These are phyloP conservation scores for Cryptoprocta ferox DNA, from an alignment of 2,797 vertebrate genomes.

Conservation along the genomic window DNA sequence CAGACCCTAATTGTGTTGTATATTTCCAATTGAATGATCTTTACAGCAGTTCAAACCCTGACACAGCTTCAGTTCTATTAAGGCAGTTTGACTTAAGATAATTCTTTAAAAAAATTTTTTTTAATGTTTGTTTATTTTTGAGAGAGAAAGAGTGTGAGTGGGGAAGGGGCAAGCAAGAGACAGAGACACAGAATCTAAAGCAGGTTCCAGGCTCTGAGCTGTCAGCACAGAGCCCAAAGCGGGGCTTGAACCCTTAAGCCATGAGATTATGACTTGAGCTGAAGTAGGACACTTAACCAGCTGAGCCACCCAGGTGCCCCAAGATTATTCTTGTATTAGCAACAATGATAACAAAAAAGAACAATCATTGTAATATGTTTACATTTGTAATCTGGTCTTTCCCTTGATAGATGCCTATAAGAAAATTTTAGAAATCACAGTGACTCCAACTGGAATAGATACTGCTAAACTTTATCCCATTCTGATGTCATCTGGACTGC, in stretches of 20 bases:
- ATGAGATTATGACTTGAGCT: too few species aligned
- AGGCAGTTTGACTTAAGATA: conserved; percentile 36
- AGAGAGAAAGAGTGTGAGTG: too few species aligned
- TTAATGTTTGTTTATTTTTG: too few species aligned
- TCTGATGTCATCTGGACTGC: conserved; percentile 98
- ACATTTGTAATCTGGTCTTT: conserved; percentile 65
- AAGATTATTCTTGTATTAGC: conserved; percentile 42
- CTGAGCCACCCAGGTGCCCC: too few species aligned
- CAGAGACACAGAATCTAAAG: too few species aligned
- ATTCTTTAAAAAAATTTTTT: not conserved
- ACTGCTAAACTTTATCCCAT: conserved; percentile 98
- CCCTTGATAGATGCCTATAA: conserved; percentile 94
- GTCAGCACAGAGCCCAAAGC: too few species aligned
- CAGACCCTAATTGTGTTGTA: not conserved
- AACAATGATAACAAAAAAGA: not conserved
- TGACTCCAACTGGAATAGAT: conserved; percentile 96
- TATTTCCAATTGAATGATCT: conserved; percentile 16
- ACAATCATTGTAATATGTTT: conserved; percentile 39
- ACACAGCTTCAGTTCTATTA: not conserved
- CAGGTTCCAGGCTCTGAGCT: too few species aligned
- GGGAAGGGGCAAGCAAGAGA: too few species aligned
- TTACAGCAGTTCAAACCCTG: not conserved
- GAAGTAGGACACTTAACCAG: too few species aligned
- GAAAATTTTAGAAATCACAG: conserved; percentile 95
- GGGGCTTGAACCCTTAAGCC: too few species aligned